Base-by-base conservation (phyloP, 2,888 invertebrate species). In the Idaea biselata region DNA sequence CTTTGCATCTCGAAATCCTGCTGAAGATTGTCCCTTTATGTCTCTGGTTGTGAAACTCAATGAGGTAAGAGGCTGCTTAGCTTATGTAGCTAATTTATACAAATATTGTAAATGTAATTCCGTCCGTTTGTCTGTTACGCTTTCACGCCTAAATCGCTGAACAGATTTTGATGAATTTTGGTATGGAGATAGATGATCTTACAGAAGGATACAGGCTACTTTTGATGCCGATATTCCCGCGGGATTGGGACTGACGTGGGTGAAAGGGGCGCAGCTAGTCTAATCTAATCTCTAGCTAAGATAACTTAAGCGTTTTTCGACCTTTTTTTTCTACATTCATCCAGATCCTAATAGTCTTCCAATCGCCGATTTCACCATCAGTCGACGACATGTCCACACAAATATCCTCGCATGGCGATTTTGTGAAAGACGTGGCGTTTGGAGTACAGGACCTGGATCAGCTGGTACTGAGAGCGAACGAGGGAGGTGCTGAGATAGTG, bases 391-490 rank as follows among this genome's bases (percentile, higher is more conserved):
- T 95, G 75, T 94, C 97, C 82, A 96, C 96, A 56, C 88, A 94
- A 56, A 96, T 99, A 80, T 94, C 64, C 93, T 94, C 80, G 0
- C 99, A 99, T 81, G 99, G 99, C 0, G 99, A 99, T 88, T 99
- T 98, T 62, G 99, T 98, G 16, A 98, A 98, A 80, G 99, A 99
- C 83, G 94, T 99, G 54, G 98, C 99, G 0, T 99, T 99, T 81
- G 94, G 95, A 71, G 99, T 99, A 0, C 96, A 98, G 80, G 96
- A 99, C 80, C 91, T 99, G 68, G 97, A 98, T 64, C 94, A 94
- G 54, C 96, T 99, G 71, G 94, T 99, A 60, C 89, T 93, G 93
- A 93, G 94, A 70, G 99, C 99, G 0, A 96, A 95, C 80, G 93
- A 95, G 72, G 94, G 95, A 59, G 99, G 99, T 0, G 99, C 98